These are phyloP conservation scores for Osmerus eperlanus DNA, from an alignment of 2,113 vertebrate genomes.

Conservation along the genomic window DNA sequence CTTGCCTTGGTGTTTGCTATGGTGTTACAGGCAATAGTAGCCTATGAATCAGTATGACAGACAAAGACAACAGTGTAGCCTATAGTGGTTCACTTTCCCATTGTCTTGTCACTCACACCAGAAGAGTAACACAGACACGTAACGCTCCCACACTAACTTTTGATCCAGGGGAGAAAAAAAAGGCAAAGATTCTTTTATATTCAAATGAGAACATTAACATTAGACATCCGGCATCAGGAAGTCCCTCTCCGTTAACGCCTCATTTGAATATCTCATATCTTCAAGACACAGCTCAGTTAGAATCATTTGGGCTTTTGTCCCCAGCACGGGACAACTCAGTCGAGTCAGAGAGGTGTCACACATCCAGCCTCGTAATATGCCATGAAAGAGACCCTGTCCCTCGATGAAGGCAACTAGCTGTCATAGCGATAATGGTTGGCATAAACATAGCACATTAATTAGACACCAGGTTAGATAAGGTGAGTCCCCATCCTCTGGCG, in stretches of 20 bases:
- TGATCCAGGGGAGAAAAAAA: slow-evolving; percentile 51
- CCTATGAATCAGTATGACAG: background rate
- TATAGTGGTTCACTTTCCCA: slow-evolving; percentile 58
- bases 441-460: slow-evolving; percentile 74
- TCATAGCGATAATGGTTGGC: slow-evolving; percentile 65
- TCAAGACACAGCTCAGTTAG: slow-evolving; percentile 67
- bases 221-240: slow-evolving; percentile 70
- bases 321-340: slow-evolving; percentile 67
- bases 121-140: slow-evolving; percentile 55
- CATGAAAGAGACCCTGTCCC: slow-evolving; percentile 64
- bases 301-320: slow-evolving; percentile 75
- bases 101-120: slow-evolving; percentile 73
- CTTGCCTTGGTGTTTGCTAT: too few relatives aligned
- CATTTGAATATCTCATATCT: slow-evolving; percentile 81
- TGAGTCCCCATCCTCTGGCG: slow-evolving; percentile 42
- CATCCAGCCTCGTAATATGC: slow-evolving; percentile 64
- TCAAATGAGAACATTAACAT: slow-evolving; percentile 81
- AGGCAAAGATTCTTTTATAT: slow-evolving; percentile 74
- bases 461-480: slow-evolving; percentile 53
- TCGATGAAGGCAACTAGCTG: slow-evolving; percentile 68
- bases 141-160: slow-evolving; percentile 57
- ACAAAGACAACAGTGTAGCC: background rate
- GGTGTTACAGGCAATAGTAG: too few relatives aligned
- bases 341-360: slow-evolving; percentile 66
- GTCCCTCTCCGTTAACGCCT: slow-evolving; percentile 72